Evolutionary conservation across 2,888 invertebrate genomes (phyloP).

Genomic region (Caenorhabditis wallacei): DNA sequence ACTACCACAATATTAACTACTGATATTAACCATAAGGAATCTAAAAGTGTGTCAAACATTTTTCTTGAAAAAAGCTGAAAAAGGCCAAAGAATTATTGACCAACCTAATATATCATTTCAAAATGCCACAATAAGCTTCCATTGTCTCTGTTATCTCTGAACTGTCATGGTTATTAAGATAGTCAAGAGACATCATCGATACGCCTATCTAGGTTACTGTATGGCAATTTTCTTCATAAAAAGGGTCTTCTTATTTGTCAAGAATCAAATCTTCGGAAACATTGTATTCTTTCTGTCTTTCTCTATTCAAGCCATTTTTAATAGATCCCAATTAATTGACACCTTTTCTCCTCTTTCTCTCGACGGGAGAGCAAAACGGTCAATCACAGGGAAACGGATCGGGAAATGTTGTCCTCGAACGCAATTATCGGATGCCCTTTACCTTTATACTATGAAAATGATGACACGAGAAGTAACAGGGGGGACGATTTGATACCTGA

Average conservation of each 20-base stretch:
- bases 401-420: constrained; percentile 21
- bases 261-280: constrained; percentile 18
- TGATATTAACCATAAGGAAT: too few relatives aligned
- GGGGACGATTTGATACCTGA: constrained; percentile 51
- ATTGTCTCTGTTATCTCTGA: background rate
- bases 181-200: too few relatives aligned
- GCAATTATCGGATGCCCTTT: constrained; percentile 56
- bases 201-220: too few relatives aligned
- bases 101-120: too few relatives aligned
- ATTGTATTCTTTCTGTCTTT: constrained; percentile 32
- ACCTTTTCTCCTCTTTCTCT: constrained; percentile 35
- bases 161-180: background rate
- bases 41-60: too few relatives aligned
- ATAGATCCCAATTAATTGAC: constrained; percentile 52
- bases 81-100: too few relatives aligned
- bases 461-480: background rate
- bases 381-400: constrained; percentile 22
- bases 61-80: too few relatives aligned
- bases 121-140: too few relatives aligned
- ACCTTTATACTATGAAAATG: constrained; percentile 8
- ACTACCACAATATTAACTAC: too few relatives aligned
- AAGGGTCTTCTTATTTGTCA: constrained; percentile 12
- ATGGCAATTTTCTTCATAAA: too few relatives aligned
- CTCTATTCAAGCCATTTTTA: constrained; percentile 43
- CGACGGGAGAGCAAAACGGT: constrained; percentile 41